Evolutionary conservation across 2,797 vertebrate genomes (phyloP), one percentile per base, ranked within the genome.

Genomic region (Avahi laniger): DNA sequence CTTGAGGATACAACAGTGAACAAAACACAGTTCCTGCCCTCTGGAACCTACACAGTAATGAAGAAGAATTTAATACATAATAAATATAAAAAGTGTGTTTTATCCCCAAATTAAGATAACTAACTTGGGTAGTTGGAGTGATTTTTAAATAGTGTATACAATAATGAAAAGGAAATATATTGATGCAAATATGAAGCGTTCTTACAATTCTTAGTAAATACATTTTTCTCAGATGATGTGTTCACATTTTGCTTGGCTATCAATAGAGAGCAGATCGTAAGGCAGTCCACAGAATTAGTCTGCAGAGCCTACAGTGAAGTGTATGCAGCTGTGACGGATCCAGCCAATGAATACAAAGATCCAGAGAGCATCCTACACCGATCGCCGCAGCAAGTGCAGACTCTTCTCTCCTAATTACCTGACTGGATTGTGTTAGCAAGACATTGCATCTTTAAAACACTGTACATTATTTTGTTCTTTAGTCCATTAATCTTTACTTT

Each of bases 251-350:
- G 90, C 88, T 59, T 81, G 7, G 78, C 95, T 97, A 83, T 96
- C 48, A 78, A 76, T 84, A 99, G 99, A 98, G 99, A 99, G 81
- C 99, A 99, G 98, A 99, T 99, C 94, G 99, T 99, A 98, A 99
- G 99, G 78, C 99, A 99, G 97, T 99, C 99, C 4, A 99, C 99
- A 2, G 99, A 99, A 97, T 98, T 99, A 97, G 99, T 99, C 97
- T 99, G 99, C 98, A 98, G 99, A 98, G 99, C 99, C 46, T 99
- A 99, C 65, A 98, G 97, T 86, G 99, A 99, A 96, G 98, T 99
- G 38, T 98, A 99, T 97, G 95, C 99, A 4, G 99, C 99, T 4
- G 99, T 99, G 97, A 99, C 98, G 98, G 98, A 99, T 97, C 99
- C 99, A 8, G 91, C 95, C 67, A 99, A 99, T 15, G 97, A 95